Evolutionary conservation across 2,113 vertebrate species (phyloP), one percentile per base, ranked within the genome.

Genomic region (Turnix velox): DNA sequence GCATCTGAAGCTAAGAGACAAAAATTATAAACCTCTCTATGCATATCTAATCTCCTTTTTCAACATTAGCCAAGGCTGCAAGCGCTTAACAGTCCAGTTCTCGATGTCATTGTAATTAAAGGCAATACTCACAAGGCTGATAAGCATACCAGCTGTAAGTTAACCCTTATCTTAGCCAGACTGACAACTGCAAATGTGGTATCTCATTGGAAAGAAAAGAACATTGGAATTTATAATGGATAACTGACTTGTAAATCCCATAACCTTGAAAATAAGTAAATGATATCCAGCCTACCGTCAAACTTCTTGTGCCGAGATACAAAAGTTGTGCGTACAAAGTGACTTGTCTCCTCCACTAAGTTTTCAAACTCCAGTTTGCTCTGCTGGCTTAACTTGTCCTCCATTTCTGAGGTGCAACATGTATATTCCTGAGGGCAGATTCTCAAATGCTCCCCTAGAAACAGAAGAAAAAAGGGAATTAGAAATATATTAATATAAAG

Each of bases 351-450:
- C 31, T 99, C 98, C 33, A 99, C 97, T 4, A 99, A 96, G 94
- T 98, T 98, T 94, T 99, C 98, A 95, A 99, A 98, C 94, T 99
- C 99, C 52, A 98, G 95, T 93, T 99, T 99, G 94, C 99, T 99
- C 90, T 99, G 98, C 37, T 98, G 98, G 48, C 98, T 98, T 80
- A 99, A 94, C 62, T 96, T 98, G 97, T 99, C 98, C 82, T 99
- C 99, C 99, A 99, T 99, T 96, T 99, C 98, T 57, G 98, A 97
- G 52, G 98, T 99, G 96, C 99, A 99, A 95, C 99, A 99, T 3
- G 98, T 99, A 54, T 98, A 98, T 95, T 98, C 98, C 96, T 98
- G 98, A 88, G 98, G 97, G 95, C 99, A 99, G 52, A 99, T 98
- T 82, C 98, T 98, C 71, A 99, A 98, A 96, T 98, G 97, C 55